Base-by-base conservation (phyloP, 2,113 vertebrate genomes). In the Ifrita kowaldi region DNA sequence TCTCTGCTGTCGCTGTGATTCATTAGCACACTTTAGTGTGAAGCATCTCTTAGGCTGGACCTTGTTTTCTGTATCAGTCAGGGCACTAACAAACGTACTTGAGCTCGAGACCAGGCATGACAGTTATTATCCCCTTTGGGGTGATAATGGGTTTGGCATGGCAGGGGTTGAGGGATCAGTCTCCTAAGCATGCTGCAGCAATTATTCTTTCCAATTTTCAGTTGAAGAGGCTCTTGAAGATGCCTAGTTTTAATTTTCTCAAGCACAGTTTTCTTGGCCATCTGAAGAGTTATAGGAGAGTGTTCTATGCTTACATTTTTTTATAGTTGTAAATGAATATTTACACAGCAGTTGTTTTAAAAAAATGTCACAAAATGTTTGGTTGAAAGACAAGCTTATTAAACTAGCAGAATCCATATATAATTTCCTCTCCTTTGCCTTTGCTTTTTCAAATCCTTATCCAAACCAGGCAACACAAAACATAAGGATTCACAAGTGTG, bases 71-170 rank as follows among this genome's bases (percentile, higher is more conserved):
- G 42, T 92, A 95, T 93, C 94, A 92, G 95, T 80, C 85, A 86
- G 79, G 26, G 82, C 79, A 42, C 85, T 96, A 97, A 95, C 95
- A 92, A 95, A 96, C 12, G 7, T 80, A 92, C 94, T 93, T 0
- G 11, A 90, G 85, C 95, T 86, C 27, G 50, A 95, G 96, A 85
- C 79, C 57, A 76, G 90, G 90, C 95, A 7, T 97, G 96, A 97
- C 96, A 97, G 94, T 97, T 97, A 94, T 97, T 97, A 97, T 96
- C 94, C 95, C 95, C 96, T 95, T 96, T 84, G 95, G 96, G 63
- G 90, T 93, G 96, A 93, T 96, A 96, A 96, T 95, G 85, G 85
- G 17, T 94, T 93, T 95, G 95, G 94, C 90, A 62, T 94, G 95
- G 96, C 94, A 93, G 83, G 95, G 90, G 90, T 94, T 93, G 90